These are phyloP conservation scores for Epinephelus lanceolatus DNA, from an alignment of 2,113 vertebrate genomes.

Conservation along the genomic window DNA sequence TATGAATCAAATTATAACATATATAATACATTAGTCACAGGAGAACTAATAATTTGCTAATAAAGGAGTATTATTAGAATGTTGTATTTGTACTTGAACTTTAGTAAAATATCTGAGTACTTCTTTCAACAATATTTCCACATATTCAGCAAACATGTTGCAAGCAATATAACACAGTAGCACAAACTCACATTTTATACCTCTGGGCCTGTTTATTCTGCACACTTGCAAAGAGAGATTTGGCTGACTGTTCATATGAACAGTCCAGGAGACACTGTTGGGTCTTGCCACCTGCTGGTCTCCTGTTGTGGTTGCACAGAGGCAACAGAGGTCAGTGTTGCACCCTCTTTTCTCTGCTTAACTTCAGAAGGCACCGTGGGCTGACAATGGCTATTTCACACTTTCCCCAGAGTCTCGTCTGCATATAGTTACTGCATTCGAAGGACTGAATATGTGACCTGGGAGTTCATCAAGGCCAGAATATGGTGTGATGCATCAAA, in stretches of 20 bases:
- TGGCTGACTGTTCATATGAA: not conserved
- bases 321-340: conserved; percentile 63
- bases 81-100: too few relatives aligned
- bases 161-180: not conserved
- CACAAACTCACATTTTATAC: not conserved
- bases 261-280: not conserved
- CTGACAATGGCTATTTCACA: conserved; percentile 1
- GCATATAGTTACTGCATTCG: conserved; percentile 5
- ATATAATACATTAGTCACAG: too few relatives aligned
- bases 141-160: too few relatives aligned
- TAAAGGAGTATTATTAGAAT: too few relatives aligned
- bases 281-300: conserved; percentile 67
- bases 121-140: too few relatives aligned
- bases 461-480: not conserved
- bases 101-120: too few relatives aligned
- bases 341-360: not conserved
- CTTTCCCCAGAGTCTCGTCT: conserved; percentile 18
- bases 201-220: not conserved
- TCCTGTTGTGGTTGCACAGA: not conserved
- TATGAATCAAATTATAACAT: too few relatives aligned
- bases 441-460: conserved; percentile 5
- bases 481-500: conserved; percentile 1
- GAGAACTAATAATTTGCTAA: too few relatives aligned
- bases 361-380: not conserved
- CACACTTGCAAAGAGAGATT: not conserved